These are phyloP conservation scores for Spinus olivaceus DNA, from an alignment of 2,797 vertebrate genomes.

Conservation along the genomic window DNA sequence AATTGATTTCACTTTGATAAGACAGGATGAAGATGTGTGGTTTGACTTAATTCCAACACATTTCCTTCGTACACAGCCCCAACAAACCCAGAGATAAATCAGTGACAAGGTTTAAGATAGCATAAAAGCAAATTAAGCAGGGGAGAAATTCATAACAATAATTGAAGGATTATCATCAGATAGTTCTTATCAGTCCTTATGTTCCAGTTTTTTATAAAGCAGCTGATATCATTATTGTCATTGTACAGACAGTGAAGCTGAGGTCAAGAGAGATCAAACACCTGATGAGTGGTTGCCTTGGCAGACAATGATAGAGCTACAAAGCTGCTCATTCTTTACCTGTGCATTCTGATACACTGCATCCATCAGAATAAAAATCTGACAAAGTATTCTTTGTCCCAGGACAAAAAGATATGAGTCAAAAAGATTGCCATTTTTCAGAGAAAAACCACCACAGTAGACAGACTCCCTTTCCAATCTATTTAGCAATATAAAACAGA, in stretches of 20 bases:
- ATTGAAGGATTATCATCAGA: neutral
- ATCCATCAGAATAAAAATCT: neutral
- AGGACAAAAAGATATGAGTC: neutral
- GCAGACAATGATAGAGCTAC: neutral
- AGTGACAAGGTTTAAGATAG: neutral
- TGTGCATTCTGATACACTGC: neutral
- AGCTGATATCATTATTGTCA: neutral
- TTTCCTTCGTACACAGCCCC: neutral
- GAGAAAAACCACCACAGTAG: neutral
- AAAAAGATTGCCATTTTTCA: neutral
- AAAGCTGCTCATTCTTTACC: neutral
- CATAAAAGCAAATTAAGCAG: neutral
- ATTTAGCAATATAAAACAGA: neutral
- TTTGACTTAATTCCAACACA: conserved; percentile 4
- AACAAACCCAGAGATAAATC: neutral
- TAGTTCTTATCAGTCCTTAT: neutral
- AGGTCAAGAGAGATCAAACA: neutral
- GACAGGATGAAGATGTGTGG: neutral
- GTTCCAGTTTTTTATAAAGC: neutral
- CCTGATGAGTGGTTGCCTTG: neutral
- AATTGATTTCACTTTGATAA: neutral
- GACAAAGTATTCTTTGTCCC: neutral
- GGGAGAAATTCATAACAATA: neutral
- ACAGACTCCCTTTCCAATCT: neutral
- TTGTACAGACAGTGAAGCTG: neutral